Evolutionary conservation across 2,888 invertebrate genomes (phyloP).

Genomic region (Cerastoderma edule): DNA sequence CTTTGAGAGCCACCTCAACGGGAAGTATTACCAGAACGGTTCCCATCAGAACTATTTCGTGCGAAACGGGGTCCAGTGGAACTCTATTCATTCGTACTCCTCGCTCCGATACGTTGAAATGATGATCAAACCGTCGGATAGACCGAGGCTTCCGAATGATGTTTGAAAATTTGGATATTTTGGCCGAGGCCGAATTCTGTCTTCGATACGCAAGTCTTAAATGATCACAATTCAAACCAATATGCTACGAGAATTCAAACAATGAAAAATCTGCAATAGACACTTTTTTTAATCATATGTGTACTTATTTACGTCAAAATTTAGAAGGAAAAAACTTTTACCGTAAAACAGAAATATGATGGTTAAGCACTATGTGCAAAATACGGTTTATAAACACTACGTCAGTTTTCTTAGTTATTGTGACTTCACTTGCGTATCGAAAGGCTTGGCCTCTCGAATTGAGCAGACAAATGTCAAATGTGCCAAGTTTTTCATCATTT

Average conservation of each 20-base stretch:
- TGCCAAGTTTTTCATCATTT: too few relatives aligned
- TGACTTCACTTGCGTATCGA: too few relatives aligned
- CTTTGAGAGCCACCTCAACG: slow-evolving; percentile 82
- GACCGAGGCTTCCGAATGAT: slow-evolving; percentile 62
- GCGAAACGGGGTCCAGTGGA: slow-evolving; percentile 83
- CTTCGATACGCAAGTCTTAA: not conserved
- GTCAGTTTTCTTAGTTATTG: too few relatives aligned
- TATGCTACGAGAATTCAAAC: not conserved
- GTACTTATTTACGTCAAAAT: not conserved
- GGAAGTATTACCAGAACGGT: slow-evolving; percentile 80
- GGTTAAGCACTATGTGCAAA: too few relatives aligned
- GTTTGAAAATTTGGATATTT: slow-evolving; percentile 53
- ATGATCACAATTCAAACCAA: not conserved
- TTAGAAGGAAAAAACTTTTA: too few relatives aligned
- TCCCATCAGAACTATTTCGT: slow-evolving; percentile 81
- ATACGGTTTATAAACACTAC: too few relatives aligned
- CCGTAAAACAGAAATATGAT: too few relatives aligned
- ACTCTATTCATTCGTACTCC: slow-evolving; percentile 79
- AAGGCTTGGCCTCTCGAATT: too few relatives aligned
- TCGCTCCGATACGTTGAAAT: slow-evolving; percentile 80
- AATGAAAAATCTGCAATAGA: not conserved
- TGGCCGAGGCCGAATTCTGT: not conserved
- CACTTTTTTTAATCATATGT: not conserved
- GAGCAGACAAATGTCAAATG: too few relatives aligned
- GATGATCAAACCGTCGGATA: slow-evolving; percentile 78